Percentiles rank a stretch among this genome's conserved stretches.
These are phyloP conservation scores for Euborellia annulipes DNA, from an alignment of 1,140 invertebrate genomes.

Conservation along the genomic window DNA sequence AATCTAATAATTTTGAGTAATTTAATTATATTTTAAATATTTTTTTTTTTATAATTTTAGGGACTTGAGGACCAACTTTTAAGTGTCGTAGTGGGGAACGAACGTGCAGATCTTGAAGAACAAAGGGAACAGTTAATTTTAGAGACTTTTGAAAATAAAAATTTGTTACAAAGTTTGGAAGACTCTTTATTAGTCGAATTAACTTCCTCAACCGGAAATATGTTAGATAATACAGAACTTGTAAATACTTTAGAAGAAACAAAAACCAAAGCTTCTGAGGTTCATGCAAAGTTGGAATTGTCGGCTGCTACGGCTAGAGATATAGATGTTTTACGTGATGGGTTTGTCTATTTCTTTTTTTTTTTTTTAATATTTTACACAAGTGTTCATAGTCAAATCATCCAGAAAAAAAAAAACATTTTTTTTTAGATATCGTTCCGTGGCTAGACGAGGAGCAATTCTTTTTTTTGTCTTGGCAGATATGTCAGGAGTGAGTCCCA, in stretches of 20 bases:
- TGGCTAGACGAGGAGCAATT: conserved; percentile 67
- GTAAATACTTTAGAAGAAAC: conserved; percentile 75
- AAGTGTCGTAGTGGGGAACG: conserved; percentile 67
- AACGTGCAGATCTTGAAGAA: conserved; percentile 70
- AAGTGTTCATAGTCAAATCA: no score
- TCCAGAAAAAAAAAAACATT: no score
- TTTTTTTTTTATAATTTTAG: conserved; percentile 23
- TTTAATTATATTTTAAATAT: background rate
- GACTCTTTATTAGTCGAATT: conserved; percentile 67
- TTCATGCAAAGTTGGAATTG: conserved; percentile 46
- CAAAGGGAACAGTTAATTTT: conserved; percentile 64
- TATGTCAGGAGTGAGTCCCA: conserved; percentile 67
- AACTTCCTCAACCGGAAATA: conserved; percentile 69
- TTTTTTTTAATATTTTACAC: background rate
- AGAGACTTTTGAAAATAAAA: conserved; percentile 76
- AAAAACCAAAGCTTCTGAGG: conserved; percentile 65
- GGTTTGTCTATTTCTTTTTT: conserved; percentile 37
- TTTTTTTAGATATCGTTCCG: conserved; percentile 18
- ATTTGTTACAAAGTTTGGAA: conserved; percentile 60
- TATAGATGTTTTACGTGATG: conserved; percentile 65
- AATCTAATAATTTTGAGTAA: background rate
- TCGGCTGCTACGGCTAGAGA: conserved; percentile 54
- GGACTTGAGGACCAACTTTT: conserved; percentile 79
- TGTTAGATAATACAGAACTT: conserved; percentile 77
- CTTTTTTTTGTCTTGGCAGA: conserved; percentile 78